These are phyloP conservation scores for Nyctereutes procyonoides DNA, from an alignment of 2,113 vertebrate species.

Conservation along the genomic window DNA sequence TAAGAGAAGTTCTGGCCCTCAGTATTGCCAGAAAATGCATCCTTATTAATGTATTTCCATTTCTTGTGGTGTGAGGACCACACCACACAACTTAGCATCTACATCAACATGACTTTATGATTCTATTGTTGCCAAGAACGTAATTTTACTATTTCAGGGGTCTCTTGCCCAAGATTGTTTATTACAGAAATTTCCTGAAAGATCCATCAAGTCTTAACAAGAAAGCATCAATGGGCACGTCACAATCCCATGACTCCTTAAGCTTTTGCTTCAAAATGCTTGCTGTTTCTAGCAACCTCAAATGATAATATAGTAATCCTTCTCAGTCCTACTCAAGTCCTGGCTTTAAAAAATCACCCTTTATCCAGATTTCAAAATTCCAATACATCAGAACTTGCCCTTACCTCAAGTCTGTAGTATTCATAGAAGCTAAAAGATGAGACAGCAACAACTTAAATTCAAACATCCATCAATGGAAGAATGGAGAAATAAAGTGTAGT, in stretches of 20 bases:
- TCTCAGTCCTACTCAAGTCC: not conserved
- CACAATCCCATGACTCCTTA: not conserved
- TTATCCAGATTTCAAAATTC: not conserved
- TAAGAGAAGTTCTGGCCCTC: not conserved
- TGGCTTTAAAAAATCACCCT: not conserved
- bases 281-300: not conserved
- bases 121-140: not conserved
- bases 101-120: not conserved
- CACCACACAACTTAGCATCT: not conserved
- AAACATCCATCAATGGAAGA: not conserved
- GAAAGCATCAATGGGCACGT: not conserved
- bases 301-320: not conserved
- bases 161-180: not conserved
- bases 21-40: not conserved
- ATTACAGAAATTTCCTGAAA: constrained; percentile 15
- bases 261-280: not conserved
- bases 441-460: not conserved
- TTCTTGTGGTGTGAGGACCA: not conserved
- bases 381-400: not conserved
- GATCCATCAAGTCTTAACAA: not conserved
- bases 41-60: not conserved
- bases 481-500: not conserved
- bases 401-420: not conserved
- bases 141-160: not conserved
- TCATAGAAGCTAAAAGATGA: not conserved